These are phyloP conservation scores for Alcis repandata DNA, from an alignment of 2,888 invertebrate species.

Conservation along the genomic window DNA sequence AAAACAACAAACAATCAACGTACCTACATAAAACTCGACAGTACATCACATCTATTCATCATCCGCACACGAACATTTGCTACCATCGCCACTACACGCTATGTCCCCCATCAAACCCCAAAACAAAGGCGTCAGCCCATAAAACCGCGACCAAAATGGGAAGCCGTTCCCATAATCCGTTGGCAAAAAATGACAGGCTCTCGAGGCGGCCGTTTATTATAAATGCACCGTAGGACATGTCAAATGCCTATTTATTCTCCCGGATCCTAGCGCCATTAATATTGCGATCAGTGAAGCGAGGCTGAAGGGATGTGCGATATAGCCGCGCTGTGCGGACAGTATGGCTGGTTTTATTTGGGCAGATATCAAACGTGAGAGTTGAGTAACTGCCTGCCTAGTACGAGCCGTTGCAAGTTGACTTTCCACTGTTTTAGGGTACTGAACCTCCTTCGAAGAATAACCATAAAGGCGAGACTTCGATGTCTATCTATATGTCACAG, in stretches of 20 bases:
- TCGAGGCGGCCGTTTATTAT: conserved; percentile 75
- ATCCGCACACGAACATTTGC: background rate
- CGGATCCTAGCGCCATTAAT: conserved; percentile 76
- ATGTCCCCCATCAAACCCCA: background rate
- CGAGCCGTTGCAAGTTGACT: too few species aligned
- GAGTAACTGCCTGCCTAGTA: background rate
- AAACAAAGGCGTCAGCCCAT: conserved; percentile 29
- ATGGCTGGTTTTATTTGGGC: background rate
- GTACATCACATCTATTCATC: background rate
- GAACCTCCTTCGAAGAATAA: too few species aligned
- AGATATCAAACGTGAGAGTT: background rate
- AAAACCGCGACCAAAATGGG: conserved; percentile 12
- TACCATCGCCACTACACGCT: background rate
- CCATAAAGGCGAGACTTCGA: too few species aligned
- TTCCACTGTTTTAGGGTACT: too few species aligned
- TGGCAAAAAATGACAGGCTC: conserved; percentile 68
- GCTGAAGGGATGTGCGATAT: conserved; percentile 17
- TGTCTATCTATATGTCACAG: too few species aligned
- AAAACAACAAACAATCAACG: too few species aligned
- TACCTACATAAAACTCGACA: background rate
- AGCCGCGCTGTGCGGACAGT: conserved; percentile 12
- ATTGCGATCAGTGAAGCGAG: conserved; percentile 75
- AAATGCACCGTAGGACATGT: conserved; percentile 79
- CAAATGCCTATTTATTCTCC: conserved; percentile 79
- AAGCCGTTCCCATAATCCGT: conserved; percentile 20